These are phyloP conservation scores for Mythimna pallens DNA, from an alignment of 2,888 invertebrate species.

Conservation along the genomic window DNA sequence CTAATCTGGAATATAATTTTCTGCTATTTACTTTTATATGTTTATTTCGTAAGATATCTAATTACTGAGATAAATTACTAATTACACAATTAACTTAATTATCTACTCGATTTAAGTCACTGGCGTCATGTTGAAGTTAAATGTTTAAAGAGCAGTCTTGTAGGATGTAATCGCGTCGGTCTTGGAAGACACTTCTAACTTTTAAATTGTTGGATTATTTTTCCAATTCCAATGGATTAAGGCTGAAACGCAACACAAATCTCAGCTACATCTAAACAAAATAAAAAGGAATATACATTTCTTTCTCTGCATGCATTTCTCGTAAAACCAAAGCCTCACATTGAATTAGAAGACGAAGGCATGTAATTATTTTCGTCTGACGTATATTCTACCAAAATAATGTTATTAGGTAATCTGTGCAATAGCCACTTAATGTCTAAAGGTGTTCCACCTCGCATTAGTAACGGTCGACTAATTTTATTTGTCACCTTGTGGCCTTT, in stretches of 20 bases:
- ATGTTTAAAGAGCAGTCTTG: constrained; percentile 36
- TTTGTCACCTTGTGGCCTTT: constrained; percentile 49
- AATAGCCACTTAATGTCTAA: constrained; percentile 39
- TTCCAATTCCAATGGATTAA: constrained; percentile 75
- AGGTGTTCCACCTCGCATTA: constrained; percentile 49
- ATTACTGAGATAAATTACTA: constrained; percentile 44
- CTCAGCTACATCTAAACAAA: constrained; percentile 34
- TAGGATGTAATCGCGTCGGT: constrained; percentile 44
- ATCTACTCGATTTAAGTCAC: constrained; percentile 31
- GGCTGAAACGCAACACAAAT: constrained; percentile 60
- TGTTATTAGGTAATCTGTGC: constrained; percentile 43
- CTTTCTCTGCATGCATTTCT: constrained; percentile 28
- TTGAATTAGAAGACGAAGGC: constrained; percentile 13
- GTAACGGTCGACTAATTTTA: constrained; percentile 57
- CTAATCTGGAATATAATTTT: constrained; percentile 43
- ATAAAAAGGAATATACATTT: constrained; percentile 49
- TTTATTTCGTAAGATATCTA: constrained; percentile 26
- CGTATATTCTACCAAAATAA: constrained; percentile 36
- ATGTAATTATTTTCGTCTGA: constrained; percentile 26
- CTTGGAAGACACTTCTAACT: constrained; percentile 46
- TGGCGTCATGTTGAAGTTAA: constrained; percentile 28
- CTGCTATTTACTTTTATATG: constrained; percentile 31
- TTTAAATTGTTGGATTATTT: constrained; percentile 73
- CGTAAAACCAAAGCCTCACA: constrained; percentile 17
- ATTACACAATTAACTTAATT: constrained; percentile 51